A percentile compares a stretch with the other conserved stretches of the same genome.
Evolutionary conservation across 2,888 invertebrate genomes (phyloP).

Genomic region (Flexamia atlantica): DNA sequence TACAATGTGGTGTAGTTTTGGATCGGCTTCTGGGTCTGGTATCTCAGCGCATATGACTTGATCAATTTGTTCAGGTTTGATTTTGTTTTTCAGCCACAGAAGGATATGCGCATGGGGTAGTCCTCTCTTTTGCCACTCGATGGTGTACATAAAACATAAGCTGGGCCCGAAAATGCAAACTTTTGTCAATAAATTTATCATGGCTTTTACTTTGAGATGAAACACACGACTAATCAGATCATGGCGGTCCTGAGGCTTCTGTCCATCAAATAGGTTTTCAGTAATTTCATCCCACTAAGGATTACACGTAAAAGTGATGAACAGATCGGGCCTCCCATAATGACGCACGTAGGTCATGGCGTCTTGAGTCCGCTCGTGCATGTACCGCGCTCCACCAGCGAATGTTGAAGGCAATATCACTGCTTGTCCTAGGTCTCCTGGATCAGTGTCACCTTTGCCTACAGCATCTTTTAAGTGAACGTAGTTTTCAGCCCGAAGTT

Average conservation of each 20-base stretch:
- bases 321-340: constrained; percentile 73
- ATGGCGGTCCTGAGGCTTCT: constrained; percentile 69
- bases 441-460: constrained; percentile 59
- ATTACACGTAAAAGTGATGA: constrained; percentile 73
- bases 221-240: constrained; percentile 71
- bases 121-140: constrained; percentile 72
- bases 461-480: constrained; percentile 69
- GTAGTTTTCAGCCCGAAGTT: constrained; percentile 69
- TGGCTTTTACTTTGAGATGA: constrained; percentile 68
- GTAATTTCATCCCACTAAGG: constrained; percentile 72
- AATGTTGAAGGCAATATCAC: constrained; percentile 71
- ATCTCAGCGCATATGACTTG: constrained; percentile 72
- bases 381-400: constrained; percentile 73
- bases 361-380: constrained; percentile 73
- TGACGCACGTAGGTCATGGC: constrained; percentile 72
- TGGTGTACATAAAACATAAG: constrained; percentile 69
- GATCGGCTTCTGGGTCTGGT: constrained; percentile 71
- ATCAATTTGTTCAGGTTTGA: constrained; percentile 70
- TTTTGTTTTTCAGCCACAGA: constrained; percentile 69
- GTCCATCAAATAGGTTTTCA: constrained; percentile 66
- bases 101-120: constrained; percentile 71
- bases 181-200: constrained; percentile 67
- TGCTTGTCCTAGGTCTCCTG: constrained; percentile 64
- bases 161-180: constrained; percentile 68
- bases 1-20: constrained; percentile 68